A percentile compares a stretch with the other conserved stretches of the same genome.
Conservation (phyloP, 2,888 invertebrate genomes). For the Phaedon cochleariae region DNA sequence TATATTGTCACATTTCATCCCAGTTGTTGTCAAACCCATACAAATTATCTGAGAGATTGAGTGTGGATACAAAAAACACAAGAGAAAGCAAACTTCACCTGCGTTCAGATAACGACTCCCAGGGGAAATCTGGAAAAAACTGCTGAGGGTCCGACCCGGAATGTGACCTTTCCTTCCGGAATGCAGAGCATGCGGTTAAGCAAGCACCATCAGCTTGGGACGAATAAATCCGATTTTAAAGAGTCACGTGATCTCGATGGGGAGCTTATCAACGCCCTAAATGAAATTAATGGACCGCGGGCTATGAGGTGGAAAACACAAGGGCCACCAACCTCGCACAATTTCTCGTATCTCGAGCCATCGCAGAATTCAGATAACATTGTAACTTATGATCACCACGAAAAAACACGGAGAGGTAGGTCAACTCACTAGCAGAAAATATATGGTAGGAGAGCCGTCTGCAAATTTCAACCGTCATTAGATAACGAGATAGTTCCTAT, state of each 20-base stretch:
- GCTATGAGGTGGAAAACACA: background rate
- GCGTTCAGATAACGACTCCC: background rate
- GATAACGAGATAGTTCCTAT: too few species aligned
- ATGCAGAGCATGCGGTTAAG: constrained; percentile 19
- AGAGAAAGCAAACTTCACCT: constrained; percentile 1
- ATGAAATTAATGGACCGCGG: constrained; percentile 2
- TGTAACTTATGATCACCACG: background rate
- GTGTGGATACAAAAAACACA: background rate
- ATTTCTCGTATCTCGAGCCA: background rate
- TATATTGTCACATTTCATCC: too few species aligned
- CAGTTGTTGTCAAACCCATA: too few species aligned
- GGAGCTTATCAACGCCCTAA: constrained; percentile 13
- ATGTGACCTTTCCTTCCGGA: constrained; percentile 10
- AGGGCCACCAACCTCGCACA: background rate
- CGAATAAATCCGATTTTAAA: constrained; percentile 16
- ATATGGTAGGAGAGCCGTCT: too few species aligned
- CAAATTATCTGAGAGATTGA: too few species aligned
- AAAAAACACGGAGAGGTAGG: too few species aligned
- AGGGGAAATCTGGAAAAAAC: constrained; percentile 15
- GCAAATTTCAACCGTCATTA: too few species aligned
- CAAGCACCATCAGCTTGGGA: constrained; percentile 10
- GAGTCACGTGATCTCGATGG: constrained; percentile 15
- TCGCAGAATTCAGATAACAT: background rate
- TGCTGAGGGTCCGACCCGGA: constrained; percentile 9
- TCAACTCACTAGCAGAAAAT: too few species aligned